phyloP scores from a whole-genome alignment of 2,113 vertebrate genomes.

The western clawed frog (Xenopus tropicalis) region UCB_Xtro_10.0 CM004450.2:57222501-57223000 shows the following conservation, averaged over 20 bases:
- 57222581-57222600: neutral
- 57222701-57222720: conserved; percentile 12
- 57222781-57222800: neutral
- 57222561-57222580: conserved; percentile 7
- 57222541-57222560: neutral
- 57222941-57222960: no score
- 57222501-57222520: neutral
- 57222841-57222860: neutral
- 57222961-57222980: no score
- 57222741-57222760: neutral
- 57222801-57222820: neutral
- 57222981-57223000: no score
- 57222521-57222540: neutral
- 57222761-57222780: neutral
- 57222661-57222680: conserved; percentile 16
- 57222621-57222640: conserved; percentile 1
- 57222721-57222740: conserved; percentile 2
- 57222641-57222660: conserved; percentile 12
- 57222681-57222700: conserved; percentile 12
- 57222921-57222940: no score
- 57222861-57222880: neutral
- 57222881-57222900: neutral
- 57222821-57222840: neutral
- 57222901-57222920: no score
- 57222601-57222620: neutral